Evolutionary conservation across 2,797 vertebrate species (phyloP).

Genomic region (Luscinia megarhynchos): DNA sequence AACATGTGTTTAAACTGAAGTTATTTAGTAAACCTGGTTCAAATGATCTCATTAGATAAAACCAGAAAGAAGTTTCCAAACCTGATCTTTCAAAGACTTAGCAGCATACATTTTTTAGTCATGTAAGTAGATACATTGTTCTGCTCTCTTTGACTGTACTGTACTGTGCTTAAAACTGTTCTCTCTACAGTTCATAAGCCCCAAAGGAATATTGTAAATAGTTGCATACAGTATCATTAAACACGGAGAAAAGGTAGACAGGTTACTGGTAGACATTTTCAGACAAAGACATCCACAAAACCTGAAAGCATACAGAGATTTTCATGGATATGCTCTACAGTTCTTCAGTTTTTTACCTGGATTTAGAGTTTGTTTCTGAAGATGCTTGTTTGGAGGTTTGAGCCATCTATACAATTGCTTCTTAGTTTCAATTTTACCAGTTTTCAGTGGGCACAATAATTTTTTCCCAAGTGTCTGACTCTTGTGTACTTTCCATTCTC

Average conservation of each 20-base stretch:
- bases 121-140: background rate
- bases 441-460: background rate
- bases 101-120: background rate
- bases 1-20: conserved; percentile 11
- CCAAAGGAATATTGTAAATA: background rate
- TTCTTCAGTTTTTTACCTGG: background rate
- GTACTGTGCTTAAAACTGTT: background rate
- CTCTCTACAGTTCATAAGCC: background rate
- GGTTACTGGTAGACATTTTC: background rate
- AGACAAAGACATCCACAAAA: background rate
- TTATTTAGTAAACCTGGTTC: conserved; percentile 36
- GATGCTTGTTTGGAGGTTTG: background rate
- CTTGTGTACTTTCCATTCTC: background rate
- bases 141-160: background rate
- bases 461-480: background rate
- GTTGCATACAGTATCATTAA: background rate
- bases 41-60: background rate
- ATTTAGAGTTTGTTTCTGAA: background rate
- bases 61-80: background rate
- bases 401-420: background rate
- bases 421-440: background rate
- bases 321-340: background rate
- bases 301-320: background rate
- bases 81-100: background rate
- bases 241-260: background rate